phyloP scores from a whole-genome alignment of 1,140 invertebrate genomes.

The Hyles euphorbiae region DNA sequence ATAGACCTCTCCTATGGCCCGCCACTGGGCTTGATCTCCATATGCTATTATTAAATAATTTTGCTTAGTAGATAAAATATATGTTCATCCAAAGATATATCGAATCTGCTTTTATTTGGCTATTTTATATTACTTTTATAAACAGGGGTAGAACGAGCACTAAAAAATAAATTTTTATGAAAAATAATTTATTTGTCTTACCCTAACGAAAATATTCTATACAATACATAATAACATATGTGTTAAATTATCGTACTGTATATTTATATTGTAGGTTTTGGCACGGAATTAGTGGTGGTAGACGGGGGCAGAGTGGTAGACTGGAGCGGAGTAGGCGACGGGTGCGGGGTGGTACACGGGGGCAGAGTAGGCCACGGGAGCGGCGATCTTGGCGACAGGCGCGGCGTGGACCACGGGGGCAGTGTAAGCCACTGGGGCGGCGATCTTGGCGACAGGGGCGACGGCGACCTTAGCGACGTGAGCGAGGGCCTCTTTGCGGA shows the following conservation, averaged over 20 bases:
- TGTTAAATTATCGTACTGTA: slow-evolving; percentile 19
- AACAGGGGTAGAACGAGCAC: no score
- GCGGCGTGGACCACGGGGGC: slow-evolving; percentile 31
- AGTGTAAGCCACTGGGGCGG: slow-evolving; percentile 55
- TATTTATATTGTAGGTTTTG: slow-evolving; percentile 35
- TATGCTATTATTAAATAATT: no score
- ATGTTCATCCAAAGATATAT: no score
- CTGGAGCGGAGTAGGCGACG: slow-evolving; percentile 23
- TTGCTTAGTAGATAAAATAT: no score
- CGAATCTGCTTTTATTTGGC: no score
- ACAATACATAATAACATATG: slow-evolving; percentile 21
- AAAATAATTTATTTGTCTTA: slow-evolving; percentile 46
- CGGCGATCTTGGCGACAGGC: slow-evolving; percentile 18
- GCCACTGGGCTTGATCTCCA: no score
- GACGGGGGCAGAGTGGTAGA: slow-evolving; percentile 13
- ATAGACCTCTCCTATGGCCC: no score
- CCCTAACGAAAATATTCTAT: slow-evolving; percentile 22
- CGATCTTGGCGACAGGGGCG: slow-evolving; percentile 34
- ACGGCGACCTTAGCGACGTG: slow-evolving; percentile 33
- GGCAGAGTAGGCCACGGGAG: slow-evolving; percentile 33
- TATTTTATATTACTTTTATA: no score
- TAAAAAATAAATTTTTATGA: slow-evolving; percentile 18
- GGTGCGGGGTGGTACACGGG: slow-evolving; percentile 39
- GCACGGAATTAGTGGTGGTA: slow-evolving; percentile 59
- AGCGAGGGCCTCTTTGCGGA: slow-evolving; percentile 44